A percentile compares a stretch with the other conserved stretches of the same genome.
phyloP scores from a whole-genome alignment of 2,113 vertebrate species.

The Microtus ochrogaster region DNA sequence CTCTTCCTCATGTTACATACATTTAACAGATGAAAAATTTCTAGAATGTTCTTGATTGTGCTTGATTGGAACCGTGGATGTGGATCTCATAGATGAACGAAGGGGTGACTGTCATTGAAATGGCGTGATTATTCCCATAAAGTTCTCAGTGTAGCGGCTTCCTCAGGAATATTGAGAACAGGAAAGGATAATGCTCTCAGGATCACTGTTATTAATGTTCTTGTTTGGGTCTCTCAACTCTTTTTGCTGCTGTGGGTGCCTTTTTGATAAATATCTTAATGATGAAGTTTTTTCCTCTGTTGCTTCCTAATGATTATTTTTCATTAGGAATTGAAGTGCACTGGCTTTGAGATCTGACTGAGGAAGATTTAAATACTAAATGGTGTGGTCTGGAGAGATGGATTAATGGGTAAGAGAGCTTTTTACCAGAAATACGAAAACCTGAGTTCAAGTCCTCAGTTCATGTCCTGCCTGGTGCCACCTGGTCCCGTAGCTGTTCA shows the following conservation, averaged over 20 bases:
- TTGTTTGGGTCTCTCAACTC: not conserved
- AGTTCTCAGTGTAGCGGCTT: not conserved
- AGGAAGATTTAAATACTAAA: not conserved
- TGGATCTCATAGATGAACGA: not conserved
- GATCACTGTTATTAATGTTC: not conserved
- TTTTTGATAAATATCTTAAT: not conserved
- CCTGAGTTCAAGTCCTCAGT: not conserved
- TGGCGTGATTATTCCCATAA: not conserved
- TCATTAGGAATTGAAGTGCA: not conserved
- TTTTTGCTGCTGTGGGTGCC: not conserved
- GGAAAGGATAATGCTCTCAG: not conserved
- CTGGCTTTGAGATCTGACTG: not conserved
- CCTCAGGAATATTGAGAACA: not conserved
- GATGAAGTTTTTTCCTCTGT: not conserved
- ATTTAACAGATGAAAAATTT: not conserved
- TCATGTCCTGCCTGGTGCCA: too few relatives aligned
- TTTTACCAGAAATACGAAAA: not conserved
- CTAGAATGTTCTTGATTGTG: not conserved
- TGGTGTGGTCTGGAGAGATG: not conserved
- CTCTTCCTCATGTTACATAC: not conserved
- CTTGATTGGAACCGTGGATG: not conserved
- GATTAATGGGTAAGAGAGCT: not conserved
- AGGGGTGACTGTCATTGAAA: not conserved
- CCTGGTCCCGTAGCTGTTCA: too few relatives aligned
- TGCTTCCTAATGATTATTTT: slow-evolving; percentile 1